Evolutionary conservation across 2,797 vertebrate species (phyloP).

Genomic region (Bradypus variegatus): DNA sequence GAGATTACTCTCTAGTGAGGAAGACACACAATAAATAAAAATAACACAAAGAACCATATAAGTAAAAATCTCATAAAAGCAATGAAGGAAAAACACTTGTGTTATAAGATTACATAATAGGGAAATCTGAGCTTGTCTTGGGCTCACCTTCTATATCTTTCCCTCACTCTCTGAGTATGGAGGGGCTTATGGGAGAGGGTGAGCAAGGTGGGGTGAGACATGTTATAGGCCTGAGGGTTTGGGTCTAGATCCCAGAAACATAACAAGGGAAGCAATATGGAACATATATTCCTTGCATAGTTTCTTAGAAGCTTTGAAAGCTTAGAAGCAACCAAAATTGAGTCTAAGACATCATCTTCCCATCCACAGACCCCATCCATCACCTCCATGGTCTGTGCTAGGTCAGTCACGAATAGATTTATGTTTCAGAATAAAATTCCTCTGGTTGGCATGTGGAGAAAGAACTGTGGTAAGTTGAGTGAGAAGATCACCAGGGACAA

Average conservation of each 20-base stretch:
- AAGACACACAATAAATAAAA: not conserved
- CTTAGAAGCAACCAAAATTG: not conserved
- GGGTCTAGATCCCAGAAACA: not conserved
- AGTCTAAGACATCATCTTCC: no score
- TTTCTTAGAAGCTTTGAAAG: not conserved
- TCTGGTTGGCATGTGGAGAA: no score
- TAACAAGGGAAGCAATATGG: no score
- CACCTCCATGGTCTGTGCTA: not conserved
- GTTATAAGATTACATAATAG: not conserved
- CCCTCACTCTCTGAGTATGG: not conserved
- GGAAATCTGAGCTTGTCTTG: not conserved
- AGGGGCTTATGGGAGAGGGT: not conserved
- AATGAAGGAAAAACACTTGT: not conserved
- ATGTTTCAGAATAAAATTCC: not conserved
- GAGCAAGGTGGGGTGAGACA: no score
- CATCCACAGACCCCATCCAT: not conserved
- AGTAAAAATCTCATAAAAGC: not conserved
- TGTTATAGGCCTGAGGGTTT: fast-evolving
- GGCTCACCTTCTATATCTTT: not conserved
- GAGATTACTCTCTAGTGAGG: not conserved
- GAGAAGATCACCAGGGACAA: no score
- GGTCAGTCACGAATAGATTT: not conserved
- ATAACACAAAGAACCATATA: not conserved
- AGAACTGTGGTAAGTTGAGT: fast-evolving
- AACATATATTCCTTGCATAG: fast-evolving